Base-by-base conservation (phyloP, 1,140 invertebrate genomes). In the Musca vetustissima region DNA sequence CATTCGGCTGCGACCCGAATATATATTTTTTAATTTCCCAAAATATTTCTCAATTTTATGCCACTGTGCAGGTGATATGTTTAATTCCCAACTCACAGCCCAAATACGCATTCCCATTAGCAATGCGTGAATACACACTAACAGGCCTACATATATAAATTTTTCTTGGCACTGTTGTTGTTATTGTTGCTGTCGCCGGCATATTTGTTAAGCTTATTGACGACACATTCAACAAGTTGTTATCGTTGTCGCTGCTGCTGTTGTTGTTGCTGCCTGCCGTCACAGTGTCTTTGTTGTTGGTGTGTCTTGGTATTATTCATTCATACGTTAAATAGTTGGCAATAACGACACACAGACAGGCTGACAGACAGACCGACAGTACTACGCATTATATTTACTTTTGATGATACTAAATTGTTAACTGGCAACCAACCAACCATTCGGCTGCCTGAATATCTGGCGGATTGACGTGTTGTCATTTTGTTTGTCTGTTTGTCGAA, bases 181-280 rank as follows among this genome's bases (percentile, higher is more conserved):
- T 61, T 28, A 1, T 66, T 66, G 32, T 65, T 49, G 19, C 17
- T 65, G 61, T 48, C 15, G 61, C 14, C 55, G 28, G 19, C 28
- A 9, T 43, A 11, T 43, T 43, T 43, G 36, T 43, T 9, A 43
- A 43, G 36, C 36, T 43, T 13, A 43, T 43, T 43, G 28, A 61
- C 57, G 28, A 19, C 17, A 52, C 21, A 52, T 61, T 61, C 57
- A 61, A 61, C 57, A 61, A 50, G 64, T 66, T 66, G 64, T 66
- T 66, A 66, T 66, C 64, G 47, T 61, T 61, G n/a, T n/a, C 6
- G 36, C 25, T 65, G 64, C n/a, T n/a, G n/a, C n/a, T n/a, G n/a
- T 25, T 47, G 24, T 24, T 47, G 61, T 15, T 64, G 61, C 61
- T 64, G 14, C n/a, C 9, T 43, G 64, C 24, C 43, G 47, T 32